Conservation (phyloP, 2,797 vertebrate species). For the Enteromius radiatus region DNA sequence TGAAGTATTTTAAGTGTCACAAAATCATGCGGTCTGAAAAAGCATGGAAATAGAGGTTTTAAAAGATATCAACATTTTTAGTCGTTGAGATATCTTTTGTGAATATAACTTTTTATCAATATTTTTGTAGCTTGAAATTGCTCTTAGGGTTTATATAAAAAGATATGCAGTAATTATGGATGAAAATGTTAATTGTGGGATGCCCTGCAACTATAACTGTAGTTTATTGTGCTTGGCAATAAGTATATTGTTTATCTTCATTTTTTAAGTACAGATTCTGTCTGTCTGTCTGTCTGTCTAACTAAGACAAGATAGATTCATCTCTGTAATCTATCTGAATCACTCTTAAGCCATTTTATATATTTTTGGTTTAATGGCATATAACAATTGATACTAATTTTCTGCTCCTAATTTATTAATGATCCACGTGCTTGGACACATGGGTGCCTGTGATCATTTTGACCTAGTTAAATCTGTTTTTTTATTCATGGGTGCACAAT, state of each 20-base stretch:
- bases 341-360: neutral
- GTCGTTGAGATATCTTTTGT: neutral
- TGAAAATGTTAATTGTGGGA: neutral
- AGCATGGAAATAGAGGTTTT: neutral
- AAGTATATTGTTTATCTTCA: neutral
- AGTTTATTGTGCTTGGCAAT: neutral
- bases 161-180: neutral
- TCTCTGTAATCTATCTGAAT: neutral
- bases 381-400: too few species aligned
- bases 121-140: neutral
- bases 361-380: too few species aligned
- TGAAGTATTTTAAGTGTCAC: too few species aligned
- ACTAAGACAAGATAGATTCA: too few species aligned
- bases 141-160: neutral
- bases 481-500: neutral
- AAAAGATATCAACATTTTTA: neutral
- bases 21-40: neutral
- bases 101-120: neutral
- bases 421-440: too few species aligned
- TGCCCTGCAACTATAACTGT: neutral
- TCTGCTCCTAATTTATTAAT: neutral
- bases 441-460: neutral
- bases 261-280: neutral
- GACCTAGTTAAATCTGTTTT: neutral
- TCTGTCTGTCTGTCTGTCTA: neutral